Evolutionary conservation across 1,140 invertebrate genomes (phyloP).

Genomic region (Reticulitermes speratus): DNA sequence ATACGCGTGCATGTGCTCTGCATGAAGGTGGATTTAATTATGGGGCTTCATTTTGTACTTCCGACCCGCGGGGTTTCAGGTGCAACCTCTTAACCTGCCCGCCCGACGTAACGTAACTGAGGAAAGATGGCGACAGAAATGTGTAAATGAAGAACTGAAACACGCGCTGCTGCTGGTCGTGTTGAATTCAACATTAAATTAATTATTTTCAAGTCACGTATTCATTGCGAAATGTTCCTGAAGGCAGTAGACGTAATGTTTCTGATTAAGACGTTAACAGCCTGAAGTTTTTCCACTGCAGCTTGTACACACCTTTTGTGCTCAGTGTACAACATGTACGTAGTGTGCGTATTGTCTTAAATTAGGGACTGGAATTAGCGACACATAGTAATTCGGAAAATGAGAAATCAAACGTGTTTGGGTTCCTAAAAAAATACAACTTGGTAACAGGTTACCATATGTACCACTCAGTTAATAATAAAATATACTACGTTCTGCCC

Average conservation of each 20-base stretch:
- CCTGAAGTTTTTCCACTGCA: no score
- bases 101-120: background rate
- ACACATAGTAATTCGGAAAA: no score
- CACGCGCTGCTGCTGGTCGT: background rate
- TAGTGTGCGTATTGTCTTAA: no score
- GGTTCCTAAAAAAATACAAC: no score
- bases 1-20: background rate
- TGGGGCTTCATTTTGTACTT: background rate
- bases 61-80: background rate
- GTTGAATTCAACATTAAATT: background rate
- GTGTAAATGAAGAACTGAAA: background rate
- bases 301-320: no score
- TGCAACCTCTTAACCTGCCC: background rate
- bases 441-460: no score
- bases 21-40: background rate
- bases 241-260: background rate
- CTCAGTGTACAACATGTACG: no score
- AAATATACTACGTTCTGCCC: no score
- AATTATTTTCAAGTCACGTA: background rate
- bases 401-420: no score
- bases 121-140: background rate
- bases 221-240: background rate
- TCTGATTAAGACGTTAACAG: background rate
- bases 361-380: no score
- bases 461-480: no score